Percentiles rank a stretch among this genome's conserved stretches.
phyloP scores from a whole-genome alignment of 2,113 vertebrate genomes.

The Malurus melanocephalus region DNA sequence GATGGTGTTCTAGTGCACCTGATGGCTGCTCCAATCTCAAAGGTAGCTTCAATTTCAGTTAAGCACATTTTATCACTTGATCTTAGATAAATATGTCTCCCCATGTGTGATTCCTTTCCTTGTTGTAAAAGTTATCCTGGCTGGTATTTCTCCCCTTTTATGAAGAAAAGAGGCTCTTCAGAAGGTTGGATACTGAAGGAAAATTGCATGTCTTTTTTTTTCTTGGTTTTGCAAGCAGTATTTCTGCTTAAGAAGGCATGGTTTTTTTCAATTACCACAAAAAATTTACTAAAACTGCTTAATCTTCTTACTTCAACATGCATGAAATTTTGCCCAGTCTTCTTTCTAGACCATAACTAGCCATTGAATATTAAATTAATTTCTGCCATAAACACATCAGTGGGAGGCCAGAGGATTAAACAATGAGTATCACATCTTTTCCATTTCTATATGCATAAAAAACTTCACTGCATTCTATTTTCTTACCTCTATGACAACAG shows the following conservation, averaged over 20 bases:
- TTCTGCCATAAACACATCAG: background rate
- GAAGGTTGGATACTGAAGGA: background rate
- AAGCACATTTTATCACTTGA: background rate
- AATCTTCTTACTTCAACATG: slow-evolving; percentile 26
- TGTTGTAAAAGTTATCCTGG: background rate
- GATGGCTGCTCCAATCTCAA: background rate
- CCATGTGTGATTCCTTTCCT: background rate
- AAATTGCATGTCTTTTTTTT: background rate
- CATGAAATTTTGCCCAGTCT: background rate
- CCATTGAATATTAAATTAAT: background rate
- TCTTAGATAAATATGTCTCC: background rate
- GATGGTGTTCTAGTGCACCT: rapidly evolving
- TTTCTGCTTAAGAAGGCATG: background rate
- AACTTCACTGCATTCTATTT: background rate
- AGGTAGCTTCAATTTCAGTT: background rate
- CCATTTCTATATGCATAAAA: background rate
- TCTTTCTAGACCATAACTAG: background rate
- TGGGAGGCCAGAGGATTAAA: background rate
- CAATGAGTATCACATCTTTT: background rate
- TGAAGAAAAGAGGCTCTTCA: background rate
- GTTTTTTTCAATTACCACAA: background rate
- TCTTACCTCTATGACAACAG: background rate
- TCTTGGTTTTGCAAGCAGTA: background rate
- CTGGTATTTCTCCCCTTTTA: background rate
- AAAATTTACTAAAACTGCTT: background rate